Conservation (phyloP, 2,888 invertebrate genomes). For the Taenaris catops region DNA sequence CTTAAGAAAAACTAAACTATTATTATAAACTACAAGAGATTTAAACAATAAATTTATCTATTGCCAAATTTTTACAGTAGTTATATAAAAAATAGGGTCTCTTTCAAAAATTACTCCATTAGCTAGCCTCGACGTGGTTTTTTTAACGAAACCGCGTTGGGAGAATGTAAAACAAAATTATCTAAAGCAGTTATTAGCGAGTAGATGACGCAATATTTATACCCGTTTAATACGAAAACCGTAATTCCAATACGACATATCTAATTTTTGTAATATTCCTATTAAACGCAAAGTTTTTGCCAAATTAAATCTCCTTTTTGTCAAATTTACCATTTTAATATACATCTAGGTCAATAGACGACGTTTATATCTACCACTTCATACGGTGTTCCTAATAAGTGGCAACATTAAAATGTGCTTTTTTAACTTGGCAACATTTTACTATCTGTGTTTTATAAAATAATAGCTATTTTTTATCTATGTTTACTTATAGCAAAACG, state of each 20-base stretch:
- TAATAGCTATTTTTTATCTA: too few relatives aligned
- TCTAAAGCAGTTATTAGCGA: conserved; percentile 57
- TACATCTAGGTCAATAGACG: conserved; percentile 23
- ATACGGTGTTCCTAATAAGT: too few relatives aligned
- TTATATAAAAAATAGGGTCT: conserved; percentile 49
- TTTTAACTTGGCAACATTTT: conserved; percentile 15
- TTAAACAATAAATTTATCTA: conserved; percentile 50
- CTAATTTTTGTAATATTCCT: conserved; percentile 63
- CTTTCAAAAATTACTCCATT: conserved; percentile 63
- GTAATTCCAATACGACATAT: conserved; percentile 73
- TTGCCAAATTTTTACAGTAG: conserved; percentile 71
- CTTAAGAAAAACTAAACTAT: conserved; percentile 31
- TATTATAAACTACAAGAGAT: conserved; percentile 40
- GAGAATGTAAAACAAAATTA: conserved; percentile 28
- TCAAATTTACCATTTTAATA: conserved; percentile 31
- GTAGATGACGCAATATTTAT: conserved; percentile 66
- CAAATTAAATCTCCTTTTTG: conserved; percentile 43
- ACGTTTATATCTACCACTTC: too few relatives aligned
- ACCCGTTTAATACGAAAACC: conserved; percentile 49
- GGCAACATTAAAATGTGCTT: conserved; percentile 1
- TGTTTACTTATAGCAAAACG: too few relatives aligned
- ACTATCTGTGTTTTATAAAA: background rate
- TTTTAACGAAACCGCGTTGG: conserved; percentile 31
- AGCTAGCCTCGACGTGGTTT: conserved; percentile 62
- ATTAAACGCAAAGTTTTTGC: conserved; percentile 44